These are phyloP conservation scores for Troides aeacus DNA, from an alignment of 2,888 invertebrate genomes.

Conservation along the genomic window DNA sequence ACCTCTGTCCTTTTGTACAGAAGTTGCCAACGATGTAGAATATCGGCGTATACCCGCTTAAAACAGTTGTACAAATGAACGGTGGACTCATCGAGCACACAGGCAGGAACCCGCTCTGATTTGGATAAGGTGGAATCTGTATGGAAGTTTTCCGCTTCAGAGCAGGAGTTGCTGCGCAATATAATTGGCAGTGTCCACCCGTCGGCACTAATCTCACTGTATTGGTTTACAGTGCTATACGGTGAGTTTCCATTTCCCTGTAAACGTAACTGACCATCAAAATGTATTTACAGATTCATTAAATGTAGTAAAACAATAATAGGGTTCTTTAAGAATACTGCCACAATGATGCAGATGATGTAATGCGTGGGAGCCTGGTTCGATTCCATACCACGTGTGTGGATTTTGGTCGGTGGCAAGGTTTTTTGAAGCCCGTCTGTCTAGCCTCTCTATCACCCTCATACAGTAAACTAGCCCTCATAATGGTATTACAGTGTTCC, in stretches of 20 bases:
- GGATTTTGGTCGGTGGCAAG: no score
- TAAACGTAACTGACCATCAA: slow-evolving; percentile 19
- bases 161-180: slow-evolving; percentile 92
- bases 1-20: slow-evolving; percentile 89
- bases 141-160: slow-evolving; percentile 88
- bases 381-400: no score
- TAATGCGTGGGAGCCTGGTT: no score
- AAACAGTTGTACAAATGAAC: slow-evolving; percentile 88
- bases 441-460: no score
- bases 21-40: slow-evolving; percentile 91
- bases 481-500: no score
- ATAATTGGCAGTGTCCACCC: slow-evolving; percentile 87
- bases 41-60: slow-evolving; percentile 92
- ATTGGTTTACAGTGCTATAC: slow-evolving; percentile 91
- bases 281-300: neutral
- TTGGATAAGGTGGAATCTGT: slow-evolving; percentile 64
- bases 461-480: no score
- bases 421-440: no score
- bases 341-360: no score
- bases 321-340: no score
- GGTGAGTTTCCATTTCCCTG: slow-evolving; percentile 87
- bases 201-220: slow-evolving; percentile 86
- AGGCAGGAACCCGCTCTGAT: slow-evolving; percentile 59
- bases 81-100: slow-evolving; percentile 69
- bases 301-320: neutral